Evolutionary conservation across 2,888 invertebrate genomes (phyloP).

Genomic region (Pseudoips prasinana): DNA sequence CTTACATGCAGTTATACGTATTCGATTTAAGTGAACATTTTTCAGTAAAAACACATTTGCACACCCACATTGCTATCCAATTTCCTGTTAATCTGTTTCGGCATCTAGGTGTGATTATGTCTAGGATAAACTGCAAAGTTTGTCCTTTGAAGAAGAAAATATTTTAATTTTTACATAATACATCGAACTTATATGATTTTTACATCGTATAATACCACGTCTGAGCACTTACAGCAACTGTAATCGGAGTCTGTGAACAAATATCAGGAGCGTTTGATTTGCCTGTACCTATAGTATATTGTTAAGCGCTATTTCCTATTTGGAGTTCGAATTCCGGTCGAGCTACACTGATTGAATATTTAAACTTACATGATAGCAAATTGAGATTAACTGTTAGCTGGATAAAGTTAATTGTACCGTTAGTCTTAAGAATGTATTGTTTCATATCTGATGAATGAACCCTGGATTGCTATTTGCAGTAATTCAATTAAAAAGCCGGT

Average conservation of each 20-base stretch:
- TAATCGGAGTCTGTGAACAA: constrained; percentile 1
- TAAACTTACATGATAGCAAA: constrained; percentile 33
- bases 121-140: too few species aligned
- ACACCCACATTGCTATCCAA: too few species aligned
- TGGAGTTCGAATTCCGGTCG: constrained; percentile 22
- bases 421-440: constrained; percentile 19
- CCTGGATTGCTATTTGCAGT: constrained; percentile 29
- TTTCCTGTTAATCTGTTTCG: too few species aligned
- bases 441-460: constrained; percentile 19
- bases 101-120: too few species aligned
- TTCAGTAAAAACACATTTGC: too few species aligned
- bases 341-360: constrained; percentile 30
- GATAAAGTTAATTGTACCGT: constrained; percentile 27
- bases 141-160: too few species aligned
- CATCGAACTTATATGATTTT: too few species aligned
- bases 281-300: constrained; percentile 19
- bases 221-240: too few species aligned
- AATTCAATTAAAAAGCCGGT: constrained; percentile 20
- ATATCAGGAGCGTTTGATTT: constrained; percentile 29
- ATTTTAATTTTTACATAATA: too few species aligned
- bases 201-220: too few species aligned
- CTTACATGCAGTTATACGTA: too few species aligned
- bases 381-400: constrained; percentile 26
- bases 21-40: too few species aligned
- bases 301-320: constrained; percentile 30